phyloP scores from a whole-genome alignment of 2,888 invertebrate genomes.

The Stenoptilia bipunctidactyla region DNA sequence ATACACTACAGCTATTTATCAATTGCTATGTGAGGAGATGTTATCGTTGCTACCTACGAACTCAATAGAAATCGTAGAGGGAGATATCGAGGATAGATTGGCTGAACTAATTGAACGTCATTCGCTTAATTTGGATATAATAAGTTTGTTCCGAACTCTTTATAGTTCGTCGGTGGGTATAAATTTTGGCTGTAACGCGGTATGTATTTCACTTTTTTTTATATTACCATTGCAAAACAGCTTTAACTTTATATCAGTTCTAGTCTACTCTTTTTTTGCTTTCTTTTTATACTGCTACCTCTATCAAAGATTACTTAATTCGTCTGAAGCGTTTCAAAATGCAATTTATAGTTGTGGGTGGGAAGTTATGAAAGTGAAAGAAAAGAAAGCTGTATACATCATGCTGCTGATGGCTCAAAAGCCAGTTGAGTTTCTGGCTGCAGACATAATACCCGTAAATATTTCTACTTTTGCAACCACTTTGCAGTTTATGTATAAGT shows the following conservation, averaged over 20 bases:
- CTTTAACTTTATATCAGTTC: constrained; percentile 36
- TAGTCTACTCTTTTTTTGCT: constrained; percentile 38
- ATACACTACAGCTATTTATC: constrained; percentile 42
- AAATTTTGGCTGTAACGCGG: constrained; percentile 41
- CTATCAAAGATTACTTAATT: constrained; percentile 42
- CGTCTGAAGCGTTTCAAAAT: constrained; percentile 38
- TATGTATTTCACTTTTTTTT: constrained; percentile 42
- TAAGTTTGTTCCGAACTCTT: constrained; percentile 30
- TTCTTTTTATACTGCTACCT: constrained; percentile 53
- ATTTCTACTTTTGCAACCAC: constrained; percentile 51
- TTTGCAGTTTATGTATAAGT: constrained; percentile 45
- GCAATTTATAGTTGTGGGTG: constrained; percentile 52
- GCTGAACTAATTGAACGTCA: constrained; percentile 33
- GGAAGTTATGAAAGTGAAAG: constrained; percentile 42
- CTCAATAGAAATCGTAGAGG: too few relatives aligned
- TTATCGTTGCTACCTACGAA: constrained; percentile 22
- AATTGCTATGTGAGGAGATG: constrained; percentile 38
- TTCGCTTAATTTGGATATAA: constrained; percentile 25
- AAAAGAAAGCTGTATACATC: constrained; percentile 33
- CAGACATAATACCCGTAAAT: constrained; percentile 50
- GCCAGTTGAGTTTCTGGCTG: constrained; percentile 39
- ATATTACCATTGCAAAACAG: constrained; percentile 35
- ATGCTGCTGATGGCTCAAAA: constrained; percentile 43
- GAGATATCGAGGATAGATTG: constrained; percentile 25
- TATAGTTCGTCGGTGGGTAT: constrained; percentile 49